Base-by-base conservation (phyloP, 2,113 vertebrate species). In the Cyprinodon tularosa region DNA sequence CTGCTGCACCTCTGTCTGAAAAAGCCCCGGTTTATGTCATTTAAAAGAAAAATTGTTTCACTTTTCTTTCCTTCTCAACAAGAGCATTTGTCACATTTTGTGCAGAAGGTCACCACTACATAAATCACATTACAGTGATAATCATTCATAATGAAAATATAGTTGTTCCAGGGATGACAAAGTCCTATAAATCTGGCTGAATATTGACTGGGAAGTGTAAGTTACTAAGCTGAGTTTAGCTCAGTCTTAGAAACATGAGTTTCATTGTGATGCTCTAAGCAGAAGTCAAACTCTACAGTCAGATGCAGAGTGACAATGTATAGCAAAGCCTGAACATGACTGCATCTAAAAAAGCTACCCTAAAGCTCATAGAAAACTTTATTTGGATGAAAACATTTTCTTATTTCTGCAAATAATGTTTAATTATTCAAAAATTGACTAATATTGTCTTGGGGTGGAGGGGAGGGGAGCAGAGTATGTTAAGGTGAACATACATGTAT, bases 141-240 rank as follows among this genome's bases (percentile, higher is more conserved):
- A 15, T 53, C 13, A 63, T 77, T 36, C 29, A 59, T 74, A 39
- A 71, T 48, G 39, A 74, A 61, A 60, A 72, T 62, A 65, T 38
- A 39, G 14, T 42, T 62, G 57, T 47, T 74, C 15, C 48, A 39
- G 68, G 3, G 57, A 67, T 73, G 37, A 85, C 64, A 67, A 61
- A 47, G 64, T 39, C 3, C 29, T 39, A 29, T 0, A 29, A 6
- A 0, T 67, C 61, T 72, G 12, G 36, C 12, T 8, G 17, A 75
- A 62, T 75, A 37, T 48, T 77, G 53, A 57, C 62, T 50, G 57
- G 61, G 64, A 1, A 40, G 63, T 72, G 40, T 57, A 50, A 40
- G 36, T 61, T 40, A 42, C 17, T 6, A 14, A 53, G 50, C 17
- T 53, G 48, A 5, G 48, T 17, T 50, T 50, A 4, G 48, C 15